Conservation (phyloP, 2,888 invertebrate species). For the Notodonta ziczac region DNA sequence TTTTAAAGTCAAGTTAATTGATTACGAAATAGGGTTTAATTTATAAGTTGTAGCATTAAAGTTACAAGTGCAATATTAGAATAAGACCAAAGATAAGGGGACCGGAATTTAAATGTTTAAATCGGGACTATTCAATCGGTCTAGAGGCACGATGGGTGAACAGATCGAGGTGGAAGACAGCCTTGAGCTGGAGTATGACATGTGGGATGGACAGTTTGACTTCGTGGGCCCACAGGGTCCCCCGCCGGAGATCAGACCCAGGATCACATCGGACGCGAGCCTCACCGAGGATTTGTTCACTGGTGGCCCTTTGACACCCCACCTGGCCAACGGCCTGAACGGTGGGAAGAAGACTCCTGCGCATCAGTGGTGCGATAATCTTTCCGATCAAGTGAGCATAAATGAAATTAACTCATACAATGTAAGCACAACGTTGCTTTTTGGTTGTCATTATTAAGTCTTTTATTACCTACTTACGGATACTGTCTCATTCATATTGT, state of each 20-base stretch:
- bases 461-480: neutral
- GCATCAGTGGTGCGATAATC: slow-evolving; percentile 85
- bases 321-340: slow-evolving; percentile 76
- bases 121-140: slow-evolving; percentile 74
- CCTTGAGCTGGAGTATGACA: slow-evolving; percentile 91
- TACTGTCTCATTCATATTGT: slow-evolving; percentile 1
- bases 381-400: slow-evolving; percentile 85
- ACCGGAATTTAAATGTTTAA: slow-evolving; percentile 75
- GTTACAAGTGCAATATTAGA: slow-evolving; percentile 70
- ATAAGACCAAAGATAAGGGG: slow-evolving; percentile 69
- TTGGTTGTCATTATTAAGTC: neutral
- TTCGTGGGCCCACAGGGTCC: slow-evolving; percentile 88
- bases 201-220: slow-evolving; percentile 96
- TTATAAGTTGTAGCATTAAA: slow-evolving; percentile 43
- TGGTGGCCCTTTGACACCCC: slow-evolving; percentile 75
- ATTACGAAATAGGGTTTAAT: slow-evolving; percentile 49
- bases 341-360: slow-evolving; percentile 84
- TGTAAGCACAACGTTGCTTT: too few species aligned
- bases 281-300: slow-evolving; percentile 79
- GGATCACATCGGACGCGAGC: slow-evolving; percentile 72
- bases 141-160: slow-evolving; percentile 75
- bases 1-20: slow-evolving; percentile 59
- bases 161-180: slow-evolving; percentile 82
- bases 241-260: slow-evolving; percentile 60
- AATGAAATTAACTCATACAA: neutral